Percentiles rank a stretch among this genome's conserved stretches.
Conservation (phyloP, 2,888 invertebrate species). For the Acleris holmiana region DNA sequence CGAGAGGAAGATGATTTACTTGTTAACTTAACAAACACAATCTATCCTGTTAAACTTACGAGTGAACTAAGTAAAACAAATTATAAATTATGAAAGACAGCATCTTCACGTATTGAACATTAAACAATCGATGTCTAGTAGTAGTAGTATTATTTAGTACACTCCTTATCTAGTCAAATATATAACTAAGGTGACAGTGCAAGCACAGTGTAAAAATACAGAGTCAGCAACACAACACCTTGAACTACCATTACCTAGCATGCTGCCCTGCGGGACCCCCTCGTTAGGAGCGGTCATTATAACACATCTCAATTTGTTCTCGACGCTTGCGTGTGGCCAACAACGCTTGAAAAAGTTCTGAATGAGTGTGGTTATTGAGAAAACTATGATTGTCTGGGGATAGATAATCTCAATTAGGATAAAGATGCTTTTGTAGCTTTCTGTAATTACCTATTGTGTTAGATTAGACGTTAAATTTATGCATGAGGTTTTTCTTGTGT, state of each 20-base stretch:
- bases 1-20: no score
- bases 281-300: conserved; percentile 74
- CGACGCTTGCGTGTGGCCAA: conserved; percentile 75
- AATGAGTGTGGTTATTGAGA: conserved; percentile 8
- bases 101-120: no score
- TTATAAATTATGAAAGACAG: no score
- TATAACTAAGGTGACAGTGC: no score
- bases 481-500: no score
- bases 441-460: neutral
- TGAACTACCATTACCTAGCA: neutral
- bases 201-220: conserved; percentile 43
- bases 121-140: no score
- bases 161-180: no score
- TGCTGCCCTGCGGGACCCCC: conserved; percentile 16
- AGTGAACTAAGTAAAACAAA: no score
- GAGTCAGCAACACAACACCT: conserved; percentile 42
- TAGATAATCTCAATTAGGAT: conserved; percentile 2
- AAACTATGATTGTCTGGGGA: neutral
- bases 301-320: conserved; percentile 81
- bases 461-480: no score
- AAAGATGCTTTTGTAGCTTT: neutral
- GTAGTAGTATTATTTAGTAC: no score
- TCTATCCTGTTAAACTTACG: no score
- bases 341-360: conserved; percentile 18
- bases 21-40: no score